Evolutionary conservation across 2,888 invertebrate species (phyloP).

Genomic region (Cetonia aurata): DNA sequence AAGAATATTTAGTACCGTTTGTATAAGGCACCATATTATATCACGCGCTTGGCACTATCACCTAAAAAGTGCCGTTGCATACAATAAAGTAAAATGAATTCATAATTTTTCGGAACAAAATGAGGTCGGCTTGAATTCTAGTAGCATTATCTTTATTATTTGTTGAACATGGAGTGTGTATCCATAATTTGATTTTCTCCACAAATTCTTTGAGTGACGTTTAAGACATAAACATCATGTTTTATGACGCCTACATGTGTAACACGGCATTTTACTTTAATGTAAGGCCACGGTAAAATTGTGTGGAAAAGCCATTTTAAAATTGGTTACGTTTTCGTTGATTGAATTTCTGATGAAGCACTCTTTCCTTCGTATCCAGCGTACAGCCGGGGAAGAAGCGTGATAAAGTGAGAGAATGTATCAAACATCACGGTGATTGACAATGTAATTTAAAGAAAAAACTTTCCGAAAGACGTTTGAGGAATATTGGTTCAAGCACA

Average conservation of each 20-base stretch:
- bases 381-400: background rate
- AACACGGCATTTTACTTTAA: constrained; percentile 8
- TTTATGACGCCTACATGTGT: too few species aligned
- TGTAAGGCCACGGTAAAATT: constrained; percentile 1
- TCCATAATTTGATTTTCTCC: too few species aligned
- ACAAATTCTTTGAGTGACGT: too few species aligned
- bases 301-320: constrained; percentile 23
- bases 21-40: background rate
- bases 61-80: constrained; percentile 10
- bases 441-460: constrained; percentile 41
- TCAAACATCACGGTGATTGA: constrained; percentile 41
- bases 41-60: constrained; percentile 14
- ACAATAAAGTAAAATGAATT: constrained; percentile 3
- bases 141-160: too few species aligned
- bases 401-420: constrained; percentile 39
- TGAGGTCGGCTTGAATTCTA: background rate
- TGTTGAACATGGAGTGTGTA: background rate
- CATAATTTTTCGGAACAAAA: background rate
- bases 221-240: too few species aligned
- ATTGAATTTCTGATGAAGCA: constrained; percentile 37
- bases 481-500: constrained; percentile 40
- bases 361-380: background rate
- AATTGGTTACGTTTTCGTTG: constrained; percentile 28
- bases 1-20: constrained; percentile 28
- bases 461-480: constrained; percentile 37